These are phyloP conservation scores for Araneus ventricosus DNA, from an alignment of 1,140 invertebrate species.

Conservation along the genomic window DNA sequence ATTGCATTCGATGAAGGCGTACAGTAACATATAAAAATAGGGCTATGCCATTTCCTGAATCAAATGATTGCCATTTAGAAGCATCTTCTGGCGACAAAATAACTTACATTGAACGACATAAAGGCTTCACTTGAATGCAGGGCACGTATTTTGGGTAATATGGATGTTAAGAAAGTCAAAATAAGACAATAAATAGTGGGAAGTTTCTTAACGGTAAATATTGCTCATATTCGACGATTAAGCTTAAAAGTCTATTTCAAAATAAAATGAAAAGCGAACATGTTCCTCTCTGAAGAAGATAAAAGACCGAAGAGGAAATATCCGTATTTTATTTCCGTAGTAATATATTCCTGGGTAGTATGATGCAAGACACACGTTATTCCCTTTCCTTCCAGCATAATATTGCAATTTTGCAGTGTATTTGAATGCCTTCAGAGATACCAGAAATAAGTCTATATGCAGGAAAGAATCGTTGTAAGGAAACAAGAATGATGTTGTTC, in stretches of 20 bases:
- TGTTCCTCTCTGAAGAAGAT: background rate
- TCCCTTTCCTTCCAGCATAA: conserved; percentile 47
- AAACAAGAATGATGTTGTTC: conserved; percentile 14
- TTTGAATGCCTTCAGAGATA: background rate
- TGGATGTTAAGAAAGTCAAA: no score
- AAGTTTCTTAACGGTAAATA: background rate
- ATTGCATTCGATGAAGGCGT: no score
- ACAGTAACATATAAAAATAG: no score
- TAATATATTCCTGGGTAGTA: conserved; percentile 10
- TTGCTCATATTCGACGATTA: background rate
- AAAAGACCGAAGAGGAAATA: background rate
- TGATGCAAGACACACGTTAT: conserved; percentile 16
- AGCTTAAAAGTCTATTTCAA: background rate
- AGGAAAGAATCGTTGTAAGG: background rate
- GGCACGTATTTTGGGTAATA: no score
- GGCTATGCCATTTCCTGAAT: no score
- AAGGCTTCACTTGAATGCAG: no score
- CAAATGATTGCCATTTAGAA: no score
- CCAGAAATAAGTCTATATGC: background rate
- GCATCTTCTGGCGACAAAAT: no score
- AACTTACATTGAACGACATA: no score
- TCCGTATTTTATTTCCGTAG: background rate
- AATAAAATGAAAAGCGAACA: background rate
- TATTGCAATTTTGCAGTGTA: conserved; percentile 31
- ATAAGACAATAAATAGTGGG: background rate